Evolutionary conservation across 2,113 vertebrate genomes (phyloP).

Genomic region (Heterotis niloticus): DNA sequence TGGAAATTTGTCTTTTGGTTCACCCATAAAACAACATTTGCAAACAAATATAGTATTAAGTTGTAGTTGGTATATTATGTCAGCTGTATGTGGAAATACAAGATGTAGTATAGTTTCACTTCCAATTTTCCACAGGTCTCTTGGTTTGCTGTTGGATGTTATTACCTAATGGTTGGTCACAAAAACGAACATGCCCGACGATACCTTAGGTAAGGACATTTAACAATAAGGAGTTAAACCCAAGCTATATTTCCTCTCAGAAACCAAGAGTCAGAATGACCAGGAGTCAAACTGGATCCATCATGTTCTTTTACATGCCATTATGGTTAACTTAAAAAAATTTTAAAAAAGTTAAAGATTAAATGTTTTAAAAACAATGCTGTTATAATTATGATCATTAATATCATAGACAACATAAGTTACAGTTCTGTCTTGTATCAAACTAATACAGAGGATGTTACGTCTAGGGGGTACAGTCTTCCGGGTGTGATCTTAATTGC

Average conservation of each 20-base stretch:
- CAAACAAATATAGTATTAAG: too few relatives aligned
- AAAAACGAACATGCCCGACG: slow-evolving; percentile 94
- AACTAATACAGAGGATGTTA: neutral
- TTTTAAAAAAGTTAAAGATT: too few relatives aligned
- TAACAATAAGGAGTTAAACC: neutral
- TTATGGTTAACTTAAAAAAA: neutral
- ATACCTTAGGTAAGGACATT: slow-evolving; percentile 81
- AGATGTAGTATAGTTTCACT: slow-evolving; percentile 14
- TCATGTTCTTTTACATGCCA: too few relatives aligned
- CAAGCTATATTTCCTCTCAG: neutral
- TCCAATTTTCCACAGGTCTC: slow-evolving; percentile 74
- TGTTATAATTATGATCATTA: neutral
- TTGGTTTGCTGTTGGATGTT: slow-evolving; percentile 98
- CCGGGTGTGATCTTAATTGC: neutral
- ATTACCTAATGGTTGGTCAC: slow-evolving; percentile 98
- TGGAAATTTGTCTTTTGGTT: neutral
- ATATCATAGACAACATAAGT: neutral
- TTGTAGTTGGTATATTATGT: too few relatives aligned
- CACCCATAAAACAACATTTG: neutral
- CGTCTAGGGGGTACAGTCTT: neutral
- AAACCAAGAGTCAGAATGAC: too few relatives aligned
- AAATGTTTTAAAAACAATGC: too few relatives aligned
- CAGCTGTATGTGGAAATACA: neutral
- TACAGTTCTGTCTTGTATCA: neutral
- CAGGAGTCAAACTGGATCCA: too few relatives aligned